These are phyloP conservation scores for Pherbina coryleti DNA, from an alignment of 2,888 invertebrate genomes.

Conservation along the genomic window DNA sequence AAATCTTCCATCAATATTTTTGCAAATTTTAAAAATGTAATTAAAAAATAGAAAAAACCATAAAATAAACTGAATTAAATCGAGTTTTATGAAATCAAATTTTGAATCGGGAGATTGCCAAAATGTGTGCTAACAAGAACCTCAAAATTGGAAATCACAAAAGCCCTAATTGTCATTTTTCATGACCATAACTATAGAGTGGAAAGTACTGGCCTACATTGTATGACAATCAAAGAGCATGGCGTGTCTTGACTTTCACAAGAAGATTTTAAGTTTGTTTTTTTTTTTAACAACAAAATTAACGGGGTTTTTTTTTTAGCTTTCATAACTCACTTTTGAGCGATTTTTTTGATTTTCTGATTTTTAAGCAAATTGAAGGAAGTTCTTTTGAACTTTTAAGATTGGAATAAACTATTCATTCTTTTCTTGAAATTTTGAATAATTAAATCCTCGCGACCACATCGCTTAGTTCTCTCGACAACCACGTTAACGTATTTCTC, in stretches of 20 bases:
- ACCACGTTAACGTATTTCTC: too few species aligned
- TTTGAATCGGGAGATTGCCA: too few species aligned
- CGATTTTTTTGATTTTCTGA: neutral
- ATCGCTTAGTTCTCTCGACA: too few species aligned
- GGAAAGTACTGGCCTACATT: slow-evolving; percentile 20
- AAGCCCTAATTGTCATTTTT: too few species aligned
- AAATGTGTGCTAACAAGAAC: too few species aligned
- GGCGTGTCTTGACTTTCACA: slow-evolving; percentile 31
- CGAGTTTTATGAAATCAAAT: too few species aligned
- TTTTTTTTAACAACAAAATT: neutral
- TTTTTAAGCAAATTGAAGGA: slow-evolving; percentile 23
- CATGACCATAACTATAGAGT: neutral
- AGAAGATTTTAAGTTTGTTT: neutral
- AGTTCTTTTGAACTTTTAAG: neutral
- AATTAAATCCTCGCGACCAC: too few species aligned
- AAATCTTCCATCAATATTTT: neutral
- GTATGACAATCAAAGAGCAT: slow-evolving; percentile 35
- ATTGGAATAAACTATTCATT: too few species aligned
- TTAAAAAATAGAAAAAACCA: neutral
- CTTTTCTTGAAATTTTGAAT: too few species aligned
- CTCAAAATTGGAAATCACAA: too few species aligned
- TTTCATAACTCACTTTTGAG: neutral
- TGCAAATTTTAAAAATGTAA: neutral
- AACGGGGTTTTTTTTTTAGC: too few species aligned
- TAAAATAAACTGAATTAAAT: neutral